Conservation (phyloP, 2,797 vertebrate species). For the Fundulus diaphanus region DNA sequence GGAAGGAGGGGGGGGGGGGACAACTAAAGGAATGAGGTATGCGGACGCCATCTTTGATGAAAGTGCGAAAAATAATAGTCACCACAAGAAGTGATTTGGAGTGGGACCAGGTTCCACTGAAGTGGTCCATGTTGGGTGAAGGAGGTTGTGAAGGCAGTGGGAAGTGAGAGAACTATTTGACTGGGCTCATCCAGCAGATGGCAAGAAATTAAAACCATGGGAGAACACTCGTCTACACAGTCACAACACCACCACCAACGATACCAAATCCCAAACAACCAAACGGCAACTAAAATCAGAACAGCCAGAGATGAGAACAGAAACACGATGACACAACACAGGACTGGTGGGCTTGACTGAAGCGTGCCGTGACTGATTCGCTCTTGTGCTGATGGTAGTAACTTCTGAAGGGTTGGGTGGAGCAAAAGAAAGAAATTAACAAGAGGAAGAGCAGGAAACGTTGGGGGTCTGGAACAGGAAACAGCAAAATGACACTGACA, state of each 20-base stretch:
- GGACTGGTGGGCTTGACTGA: conserved; percentile 66
- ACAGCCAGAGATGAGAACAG: conserved; percentile 69
- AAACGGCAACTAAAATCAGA: conserved; percentile 71
- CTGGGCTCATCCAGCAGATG: conserved; percentile 75
- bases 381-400: conserved; percentile 74
- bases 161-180: conserved; percentile 68
- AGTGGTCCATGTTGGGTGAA: conserved; percentile 69
- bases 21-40: conserved; percentile 82
- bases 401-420: conserved; percentile 77
- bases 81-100: conserved; percentile 68
- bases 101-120: conserved; percentile 60
- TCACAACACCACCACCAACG: conserved; percentile 74
- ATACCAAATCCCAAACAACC: conserved; percentile 74
- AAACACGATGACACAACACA: conserved; percentile 73
- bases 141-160: conserved; percentile 52
- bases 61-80: conserved; percentile 76
- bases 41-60: conserved; percentile 75
- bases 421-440: conserved; percentile 60
- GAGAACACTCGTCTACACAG: conserved; percentile 72
- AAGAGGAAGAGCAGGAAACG: conserved; percentile 26
- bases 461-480: conserved; percentile 70
- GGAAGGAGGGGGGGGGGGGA: conserved; percentile 60
- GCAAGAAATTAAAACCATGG: conserved; percentile 80
- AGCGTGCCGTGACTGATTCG: conserved; percentile 68
- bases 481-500: conserved; percentile 74